These are phyloP conservation scores for Nomada ferruginata DNA, from an alignment of 2,888 invertebrate genomes.

Conservation along the genomic window DNA sequence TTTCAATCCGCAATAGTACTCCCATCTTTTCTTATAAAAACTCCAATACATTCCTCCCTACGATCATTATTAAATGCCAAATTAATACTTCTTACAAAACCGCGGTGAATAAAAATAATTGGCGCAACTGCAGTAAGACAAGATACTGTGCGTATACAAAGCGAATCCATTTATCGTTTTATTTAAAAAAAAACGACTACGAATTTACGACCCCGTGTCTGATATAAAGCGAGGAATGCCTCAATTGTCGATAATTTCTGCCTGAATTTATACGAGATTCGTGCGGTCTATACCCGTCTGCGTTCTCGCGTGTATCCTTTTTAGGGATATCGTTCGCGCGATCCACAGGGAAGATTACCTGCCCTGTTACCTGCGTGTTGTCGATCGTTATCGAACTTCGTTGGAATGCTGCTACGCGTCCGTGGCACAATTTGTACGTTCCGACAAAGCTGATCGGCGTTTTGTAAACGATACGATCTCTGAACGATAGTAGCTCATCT, in stretches of 20 bases:
- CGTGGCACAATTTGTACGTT: constrained; percentile 67
- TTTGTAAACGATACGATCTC: constrained; percentile 57
- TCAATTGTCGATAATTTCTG: constrained; percentile 35
- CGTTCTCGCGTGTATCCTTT: constrained; percentile 32
- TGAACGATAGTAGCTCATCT: constrained; percentile 53
- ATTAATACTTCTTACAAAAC: too few relatives aligned
- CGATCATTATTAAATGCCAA: too few relatives aligned
- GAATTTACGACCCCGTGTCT: background rate
- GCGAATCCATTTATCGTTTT: background rate
- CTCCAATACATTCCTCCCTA: too few relatives aligned
- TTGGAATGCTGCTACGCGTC: constrained; percentile 59
- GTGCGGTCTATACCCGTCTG: constrained; percentile 15
- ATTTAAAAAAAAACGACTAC: background rate
- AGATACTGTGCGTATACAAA: background rate
- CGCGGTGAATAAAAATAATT: background rate
- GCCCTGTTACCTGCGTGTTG: constrained; percentile 63
- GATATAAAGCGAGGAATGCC: constrained; percentile 36
- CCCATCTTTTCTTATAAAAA: too few relatives aligned
- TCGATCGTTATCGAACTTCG: constrained; percentile 66
- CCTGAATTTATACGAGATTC: constrained; percentile 36
- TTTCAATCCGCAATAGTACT: too few relatives aligned
- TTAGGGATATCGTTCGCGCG: constrained; percentile 49
- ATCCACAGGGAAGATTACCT: constrained; percentile 52
- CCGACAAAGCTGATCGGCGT: constrained; percentile 63
- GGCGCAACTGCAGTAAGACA: too few relatives aligned